A percentile compares a stretch with the other conserved stretches of the same genome.
These are phyloP conservation scores for Sander vitreus DNA, from an alignment of 2,113 vertebrate genomes.

Conservation along the genomic window DNA sequence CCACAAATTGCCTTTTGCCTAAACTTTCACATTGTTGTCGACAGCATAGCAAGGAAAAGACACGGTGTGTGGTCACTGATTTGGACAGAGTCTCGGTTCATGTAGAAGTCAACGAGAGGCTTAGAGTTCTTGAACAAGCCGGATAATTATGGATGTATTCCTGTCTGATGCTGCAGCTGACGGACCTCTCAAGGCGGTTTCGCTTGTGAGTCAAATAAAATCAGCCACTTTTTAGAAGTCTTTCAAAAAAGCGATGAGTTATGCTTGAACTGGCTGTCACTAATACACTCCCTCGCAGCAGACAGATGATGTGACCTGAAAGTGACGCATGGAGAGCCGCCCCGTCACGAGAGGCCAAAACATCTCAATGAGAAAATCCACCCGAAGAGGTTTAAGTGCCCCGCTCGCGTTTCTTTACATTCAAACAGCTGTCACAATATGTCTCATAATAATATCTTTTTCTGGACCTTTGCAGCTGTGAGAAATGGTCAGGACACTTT, in stretches of 20 bases:
- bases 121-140: neutral
- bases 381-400: conserved; percentile 44
- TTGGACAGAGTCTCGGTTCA: neutral
- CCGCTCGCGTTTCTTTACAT: conserved; percentile 21
- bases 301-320: conserved; percentile 8
- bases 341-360: conserved; percentile 24
- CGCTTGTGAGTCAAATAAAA: conserved; percentile 40
- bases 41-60: conserved; percentile 5
- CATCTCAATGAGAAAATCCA: conserved; percentile 52
- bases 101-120: neutral
- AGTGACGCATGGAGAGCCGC: conserved; percentile 8
- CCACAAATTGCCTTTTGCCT: conserved; percentile 47
- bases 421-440: conserved; percentile 44
- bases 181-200: conserved; percentile 9
- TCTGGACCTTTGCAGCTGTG: conserved; percentile 70
- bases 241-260: conserved; percentile 15
- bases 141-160: neutral
- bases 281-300: conserved; percentile 25
- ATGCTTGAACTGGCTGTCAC: conserved; percentile 12
- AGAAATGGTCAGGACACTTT: conserved; percentile 58
- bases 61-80: neutral
- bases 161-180: conserved; percentile 16
- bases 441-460: conserved; percentile 24
- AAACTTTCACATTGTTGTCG: conserved; percentile 17
- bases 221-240: neutral